Evolutionary conservation across 2,113 vertebrate genomes (phyloP).

Genomic region (Triplophysa dalaica): DNA sequence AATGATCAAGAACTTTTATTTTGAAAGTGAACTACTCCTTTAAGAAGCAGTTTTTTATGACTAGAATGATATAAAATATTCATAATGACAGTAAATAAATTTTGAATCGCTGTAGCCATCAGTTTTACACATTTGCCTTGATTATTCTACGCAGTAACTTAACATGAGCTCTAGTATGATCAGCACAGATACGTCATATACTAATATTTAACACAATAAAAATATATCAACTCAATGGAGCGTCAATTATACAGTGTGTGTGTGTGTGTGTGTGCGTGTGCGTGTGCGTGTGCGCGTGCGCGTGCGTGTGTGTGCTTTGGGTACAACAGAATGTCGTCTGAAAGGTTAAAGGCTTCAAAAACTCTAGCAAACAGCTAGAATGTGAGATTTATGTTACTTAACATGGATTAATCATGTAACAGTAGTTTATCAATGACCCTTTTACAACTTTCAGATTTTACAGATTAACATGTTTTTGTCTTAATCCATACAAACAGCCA

Average conservation of each 20-base stretch:
- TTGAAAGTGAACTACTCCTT: too few relatives aligned
- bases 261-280: neutral
- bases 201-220: neutral
- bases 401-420: constrained; percentile 1
- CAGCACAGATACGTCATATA: too few relatives aligned
- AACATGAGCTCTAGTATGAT: too few relatives aligned
- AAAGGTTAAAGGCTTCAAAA: neutral
- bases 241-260: neutral
- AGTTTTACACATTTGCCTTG: too few relatives aligned
- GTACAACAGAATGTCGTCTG: constrained; percentile 2
- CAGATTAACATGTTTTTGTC: neutral
- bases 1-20: too few relatives aligned
- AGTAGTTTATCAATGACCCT: neutral
- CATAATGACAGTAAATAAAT: too few relatives aligned
- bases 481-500: too few relatives aligned
- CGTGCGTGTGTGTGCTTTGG: neutral
- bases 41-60: too few relatives aligned
- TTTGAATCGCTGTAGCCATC: too few relatives aligned
- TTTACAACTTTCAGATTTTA: neutral
- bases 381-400: constrained; percentile 19
- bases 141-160: too few relatives aligned
- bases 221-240: constrained; percentile 13
- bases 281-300: neutral
- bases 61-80: too few relatives aligned
- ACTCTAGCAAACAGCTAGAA: constrained; percentile 3